phyloP scores from a whole-genome alignment of 2,888 invertebrate genomes.

The Blastobasis adustella region DNA sequence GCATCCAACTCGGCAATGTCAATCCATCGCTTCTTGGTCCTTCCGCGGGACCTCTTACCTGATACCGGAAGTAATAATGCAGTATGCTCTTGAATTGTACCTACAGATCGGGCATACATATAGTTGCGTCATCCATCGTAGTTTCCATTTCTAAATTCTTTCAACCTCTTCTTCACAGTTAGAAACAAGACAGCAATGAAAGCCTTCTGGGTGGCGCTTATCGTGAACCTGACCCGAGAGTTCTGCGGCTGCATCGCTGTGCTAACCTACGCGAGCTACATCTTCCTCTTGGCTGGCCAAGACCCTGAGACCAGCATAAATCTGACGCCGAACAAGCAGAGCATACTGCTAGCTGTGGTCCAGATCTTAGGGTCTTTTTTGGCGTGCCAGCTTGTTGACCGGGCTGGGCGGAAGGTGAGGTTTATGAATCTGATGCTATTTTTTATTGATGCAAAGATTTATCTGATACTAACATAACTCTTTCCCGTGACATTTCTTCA shows the following conservation, averaged over 20 bases:
- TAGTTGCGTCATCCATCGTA: neutral
- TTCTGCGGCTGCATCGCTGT: slow-evolving; percentile 68
- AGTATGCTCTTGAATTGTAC: no score
- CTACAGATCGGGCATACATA: no score
- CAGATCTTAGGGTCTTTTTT: slow-evolving; percentile 61
- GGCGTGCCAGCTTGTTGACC: slow-evolving; percentile 62
- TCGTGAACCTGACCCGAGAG: slow-evolving; percentile 58
- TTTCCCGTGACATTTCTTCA: no score
- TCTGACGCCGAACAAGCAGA: slow-evolving; percentile 58
- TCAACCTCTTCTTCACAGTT: slow-evolving; percentile 27
- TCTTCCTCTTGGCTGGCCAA: slow-evolving; percentile 52
- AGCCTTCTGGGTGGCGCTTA: slow-evolving; percentile 63
- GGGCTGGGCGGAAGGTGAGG: slow-evolving; percentile 56
- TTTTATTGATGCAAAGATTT: neutral
- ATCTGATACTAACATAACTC: neutral
- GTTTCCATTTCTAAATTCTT: neutral
- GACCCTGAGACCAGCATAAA: slow-evolving; percentile 41
- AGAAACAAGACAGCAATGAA: slow-evolving; percentile 53
- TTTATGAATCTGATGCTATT: neutral
- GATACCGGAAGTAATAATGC: no score
- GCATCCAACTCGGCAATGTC: no score
- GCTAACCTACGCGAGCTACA: slow-evolving; percentile 62
- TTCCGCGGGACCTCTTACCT: no score
- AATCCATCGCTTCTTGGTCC: no score
- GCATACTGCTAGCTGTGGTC: slow-evolving; percentile 56